These are phyloP conservation scores for Monomorium pharaonis DNA, from an alignment of 1,140 invertebrate genomes.

Conservation along the genomic window DNA sequence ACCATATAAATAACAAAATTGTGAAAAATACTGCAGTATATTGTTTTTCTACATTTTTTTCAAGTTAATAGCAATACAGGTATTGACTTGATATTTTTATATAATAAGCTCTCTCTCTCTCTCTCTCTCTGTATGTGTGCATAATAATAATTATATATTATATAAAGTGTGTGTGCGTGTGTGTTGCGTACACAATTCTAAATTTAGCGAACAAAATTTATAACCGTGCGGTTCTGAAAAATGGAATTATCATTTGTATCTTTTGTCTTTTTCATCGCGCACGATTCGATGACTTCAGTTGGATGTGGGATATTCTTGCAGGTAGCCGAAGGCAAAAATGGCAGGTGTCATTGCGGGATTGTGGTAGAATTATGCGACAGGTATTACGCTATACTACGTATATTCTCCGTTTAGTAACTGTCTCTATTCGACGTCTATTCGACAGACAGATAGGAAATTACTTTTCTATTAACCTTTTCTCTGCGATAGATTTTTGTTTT, in stretches of 20 bases:
- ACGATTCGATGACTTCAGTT: conserved; percentile 29
- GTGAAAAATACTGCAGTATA: not conserved
- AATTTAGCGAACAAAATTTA: not conserved
- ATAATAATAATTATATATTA: no score
- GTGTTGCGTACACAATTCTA: not conserved
- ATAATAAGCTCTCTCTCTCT: not conserved
- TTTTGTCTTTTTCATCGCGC: not conserved
- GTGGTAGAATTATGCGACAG: conserved; percentile 46
- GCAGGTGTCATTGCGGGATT: conserved; percentile 59
- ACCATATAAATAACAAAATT: no score
- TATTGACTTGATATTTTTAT: not conserved
- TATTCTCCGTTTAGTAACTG: conserved; percentile 24
- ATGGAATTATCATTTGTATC: not conserved
- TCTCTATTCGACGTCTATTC: not conserved
- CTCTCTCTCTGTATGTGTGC: not conserved
- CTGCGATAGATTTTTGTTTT: not conserved
- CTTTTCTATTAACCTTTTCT: conserved; percentile 30
- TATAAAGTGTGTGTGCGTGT: no score
- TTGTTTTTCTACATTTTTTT: not conserved
- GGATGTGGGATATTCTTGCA: conserved; percentile 64
- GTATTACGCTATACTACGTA: conserved; percentile 34
- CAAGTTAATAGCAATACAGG: not conserved
- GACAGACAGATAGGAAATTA: conserved; percentile 13
- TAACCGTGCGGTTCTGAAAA: not conserved
- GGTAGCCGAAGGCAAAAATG: conserved; percentile 64